A percentile compares a stretch with the other conserved stretches of the same genome.
Conservation (phyloP, 2,797 vertebrate species). For the Oceanodroma leucorhoa region DNA sequence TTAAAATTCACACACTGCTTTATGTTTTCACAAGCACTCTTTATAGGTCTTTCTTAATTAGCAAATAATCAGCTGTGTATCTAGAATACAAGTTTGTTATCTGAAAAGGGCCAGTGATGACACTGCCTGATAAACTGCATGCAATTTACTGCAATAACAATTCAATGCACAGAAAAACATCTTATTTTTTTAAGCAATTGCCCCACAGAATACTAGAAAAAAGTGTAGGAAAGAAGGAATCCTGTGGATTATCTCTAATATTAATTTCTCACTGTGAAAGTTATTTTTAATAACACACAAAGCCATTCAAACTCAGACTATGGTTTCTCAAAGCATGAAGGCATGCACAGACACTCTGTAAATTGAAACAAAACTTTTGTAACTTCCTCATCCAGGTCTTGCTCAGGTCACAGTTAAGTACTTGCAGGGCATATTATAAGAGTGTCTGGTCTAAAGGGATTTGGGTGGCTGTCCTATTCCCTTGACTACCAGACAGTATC, state of each 20-base stretch:
- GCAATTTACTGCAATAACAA: background rate
- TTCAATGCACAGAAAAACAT: background rate
- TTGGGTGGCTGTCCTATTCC: background rate
- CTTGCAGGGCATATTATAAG: fast-evolving
- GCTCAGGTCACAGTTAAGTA: background rate
- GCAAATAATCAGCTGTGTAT: constrained; percentile 23
- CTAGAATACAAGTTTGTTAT: constrained; percentile 12
- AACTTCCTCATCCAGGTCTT: background rate
- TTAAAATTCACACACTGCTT: constrained; percentile 13
- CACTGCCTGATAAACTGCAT: background rate
- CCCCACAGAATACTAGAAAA: background rate
- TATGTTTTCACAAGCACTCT: constrained; percentile 5
- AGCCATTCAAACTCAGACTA: background rate
- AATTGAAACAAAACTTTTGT: background rate
- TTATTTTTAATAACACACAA: background rate
- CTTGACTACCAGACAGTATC: background rate
- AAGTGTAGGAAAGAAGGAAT: background rate
- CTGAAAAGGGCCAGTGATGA: background rate
- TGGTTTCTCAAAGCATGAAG: background rate
- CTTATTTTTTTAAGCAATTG: background rate
- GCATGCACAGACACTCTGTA: background rate
- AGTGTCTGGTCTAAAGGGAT: background rate
- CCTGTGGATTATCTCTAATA: background rate
- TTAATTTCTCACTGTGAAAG: background rate
- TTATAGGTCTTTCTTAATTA: constrained; percentile 1